A percentile compares a stretch with the other conserved stretches of the same genome.
Evolutionary conservation across 2,888 invertebrate species (phyloP).

Genomic region (Escarpia spicata): DNA sequence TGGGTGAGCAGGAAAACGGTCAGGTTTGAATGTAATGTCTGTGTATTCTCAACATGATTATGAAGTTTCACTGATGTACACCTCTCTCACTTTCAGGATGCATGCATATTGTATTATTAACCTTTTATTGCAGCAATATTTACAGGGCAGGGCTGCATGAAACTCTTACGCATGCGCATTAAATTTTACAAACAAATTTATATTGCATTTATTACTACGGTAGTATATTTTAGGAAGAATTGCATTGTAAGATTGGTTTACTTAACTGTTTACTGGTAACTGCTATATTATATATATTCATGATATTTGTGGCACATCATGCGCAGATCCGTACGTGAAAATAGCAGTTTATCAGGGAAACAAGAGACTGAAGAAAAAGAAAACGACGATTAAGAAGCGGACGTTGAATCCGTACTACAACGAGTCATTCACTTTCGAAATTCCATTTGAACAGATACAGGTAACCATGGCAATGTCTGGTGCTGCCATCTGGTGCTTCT

Average conservation of each 20-base stretch:
- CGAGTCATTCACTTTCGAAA: slow-evolving; percentile 99
- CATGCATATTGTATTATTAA: neutral
- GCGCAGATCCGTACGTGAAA: slow-evolving; percentile 98
- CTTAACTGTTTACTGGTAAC: neutral
- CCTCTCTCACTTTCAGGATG: neutral
- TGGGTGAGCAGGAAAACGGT: too few relatives aligned
- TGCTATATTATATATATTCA: too few relatives aligned
- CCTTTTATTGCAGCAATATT: neutral
- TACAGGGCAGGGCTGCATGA: neutral
- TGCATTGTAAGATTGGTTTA: neutral
- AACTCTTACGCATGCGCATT: neutral
- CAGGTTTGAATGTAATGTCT: neutral
- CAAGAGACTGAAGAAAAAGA: slow-evolving; percentile 99
- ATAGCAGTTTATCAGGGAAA: slow-evolving; percentile 99
- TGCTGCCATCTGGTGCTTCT: slow-evolving; percentile 16
- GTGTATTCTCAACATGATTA: neutral
- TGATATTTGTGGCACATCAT: neutral
- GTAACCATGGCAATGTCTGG: slow-evolving; percentile 68
- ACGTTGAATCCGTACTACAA: slow-evolving; percentile 99
- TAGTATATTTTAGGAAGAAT: neutral
- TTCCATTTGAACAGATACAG: slow-evolving; percentile 99
- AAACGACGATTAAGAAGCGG: slow-evolving; percentile 99
- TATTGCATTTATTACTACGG: neutral
- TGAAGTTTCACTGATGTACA: neutral
- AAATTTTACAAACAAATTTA: neutral